Evolutionary conservation across 2,113 vertebrate genomes (phyloP), one percentile per base, ranked within the genome.

Genomic region (Oreochromis niloticus): DNA sequence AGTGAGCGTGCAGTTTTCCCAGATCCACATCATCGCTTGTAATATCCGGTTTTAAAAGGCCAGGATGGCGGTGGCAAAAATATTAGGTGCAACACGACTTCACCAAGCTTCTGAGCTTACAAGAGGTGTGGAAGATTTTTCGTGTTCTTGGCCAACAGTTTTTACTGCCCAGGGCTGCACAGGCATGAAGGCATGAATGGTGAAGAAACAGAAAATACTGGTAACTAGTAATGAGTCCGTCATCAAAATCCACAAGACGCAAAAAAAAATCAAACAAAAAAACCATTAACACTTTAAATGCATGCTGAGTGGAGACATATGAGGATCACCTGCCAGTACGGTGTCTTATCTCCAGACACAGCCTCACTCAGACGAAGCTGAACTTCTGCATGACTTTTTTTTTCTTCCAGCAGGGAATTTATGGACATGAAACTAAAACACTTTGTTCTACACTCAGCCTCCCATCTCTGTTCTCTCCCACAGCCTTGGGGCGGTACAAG

Each of bases 401-500:
- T 46, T 46, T 85, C 59, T 83, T 85, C 79, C 79, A 87, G 22
- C 52, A 3, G 57, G 81, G 81, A 91, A 92, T 94, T 92, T 92
- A 92, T 46, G 6, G 83, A 86, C 79, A 87, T 50, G 75, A 86
- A 88, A 85, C 66, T 32, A 84, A 91, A 90, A 89, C 78, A 88
- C 85, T 91, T 90, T 92, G 85, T 89, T 93, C 91, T 68, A 19
- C 46, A 30, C 80, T 48, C 50, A 32, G 32, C 81, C 91, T 90
- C 55, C 82, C 66, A 13, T 71, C 85, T 90, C 88, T 84, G 24
- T 39, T 85, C 66, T 89, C 89, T 91, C 89, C 54, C 85, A 63
- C 78, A 85, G 86, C 78, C 73, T 10, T 50, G 61, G 88, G 71
- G 90, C 34, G 14, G 66, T 27, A 80, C 46, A 30, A 71, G 55